These are phyloP conservation scores for Machimus rusticus DNA, from an alignment of 2,888 invertebrate species.

Conservation along the genomic window DNA sequence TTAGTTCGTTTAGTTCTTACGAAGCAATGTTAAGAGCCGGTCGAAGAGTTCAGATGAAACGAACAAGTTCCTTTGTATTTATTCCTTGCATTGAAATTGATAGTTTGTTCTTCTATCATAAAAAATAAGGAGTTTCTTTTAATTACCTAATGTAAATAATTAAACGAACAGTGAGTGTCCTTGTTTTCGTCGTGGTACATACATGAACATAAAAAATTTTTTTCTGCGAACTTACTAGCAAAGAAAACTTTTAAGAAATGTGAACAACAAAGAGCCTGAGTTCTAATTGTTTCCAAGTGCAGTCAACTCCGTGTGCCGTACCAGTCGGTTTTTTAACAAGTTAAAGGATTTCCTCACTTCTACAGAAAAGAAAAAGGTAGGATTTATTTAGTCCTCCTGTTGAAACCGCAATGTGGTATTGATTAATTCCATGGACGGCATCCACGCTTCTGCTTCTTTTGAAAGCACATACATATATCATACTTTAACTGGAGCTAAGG, in stretches of 20 bases:
- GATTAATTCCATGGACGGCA: constrained; percentile 13
- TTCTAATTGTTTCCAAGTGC: neutral
- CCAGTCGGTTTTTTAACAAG: neutral
- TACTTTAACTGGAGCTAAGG: neutral
- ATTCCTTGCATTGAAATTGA: neutral
- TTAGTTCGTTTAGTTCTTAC: neutral
- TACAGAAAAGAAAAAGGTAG: neutral
- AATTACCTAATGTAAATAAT: neutral
- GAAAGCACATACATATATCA: neutral
- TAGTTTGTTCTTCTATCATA: neutral
- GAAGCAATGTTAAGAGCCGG: constrained; percentile 19
- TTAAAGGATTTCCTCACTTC: neutral
- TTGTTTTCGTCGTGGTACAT: neutral
- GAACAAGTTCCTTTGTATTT: neutral
- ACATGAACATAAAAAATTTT: neutral
- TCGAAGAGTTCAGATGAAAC: neutral
- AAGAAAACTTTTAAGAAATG: neutral
- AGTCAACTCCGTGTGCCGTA: neutral
- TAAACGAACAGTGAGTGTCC: neutral
- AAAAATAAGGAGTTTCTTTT: neutral
- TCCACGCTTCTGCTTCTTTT: neutral
- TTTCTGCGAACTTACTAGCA: neutral
- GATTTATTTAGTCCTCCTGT: neutral
- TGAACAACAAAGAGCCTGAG: neutral
- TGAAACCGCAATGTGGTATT: neutral